A percentile compares a stretch with the other conserved stretches of the same genome.
These are phyloP conservation scores for Platycercus adscitus DNA, from an alignment of 2,113 vertebrate genomes.

Conservation along the genomic window DNA sequence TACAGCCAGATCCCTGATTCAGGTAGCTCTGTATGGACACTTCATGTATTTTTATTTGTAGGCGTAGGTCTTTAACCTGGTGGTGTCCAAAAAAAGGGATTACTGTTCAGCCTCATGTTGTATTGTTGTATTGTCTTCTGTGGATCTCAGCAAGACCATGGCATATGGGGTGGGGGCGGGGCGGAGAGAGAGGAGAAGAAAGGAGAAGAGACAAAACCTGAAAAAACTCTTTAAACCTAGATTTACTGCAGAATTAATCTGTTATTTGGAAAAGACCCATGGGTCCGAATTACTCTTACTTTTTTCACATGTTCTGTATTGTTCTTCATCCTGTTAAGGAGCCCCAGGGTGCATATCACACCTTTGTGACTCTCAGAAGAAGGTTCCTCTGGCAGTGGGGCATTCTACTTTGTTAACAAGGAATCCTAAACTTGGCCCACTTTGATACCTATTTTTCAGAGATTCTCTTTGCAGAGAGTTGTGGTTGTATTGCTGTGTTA, in stretches of 20 bases:
- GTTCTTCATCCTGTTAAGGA: neutral
- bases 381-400: fast-evolving
- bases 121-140: neutral
- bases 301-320: neutral
- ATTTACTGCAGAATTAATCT: neutral
- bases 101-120: neutral
- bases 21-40: neutral
- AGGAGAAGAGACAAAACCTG: neutral
- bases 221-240: neutral
- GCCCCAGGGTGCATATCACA: neutral
- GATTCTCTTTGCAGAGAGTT: neutral
- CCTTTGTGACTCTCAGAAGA: neutral
- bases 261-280: neutral
- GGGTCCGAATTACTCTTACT: neutral
- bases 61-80: neutral
- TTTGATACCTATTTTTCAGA: neutral
- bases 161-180: neutral
- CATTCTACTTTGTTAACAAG: neutral
- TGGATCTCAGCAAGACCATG: neutral
- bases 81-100: neutral
- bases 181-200: no score
- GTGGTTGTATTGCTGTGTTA: neutral
- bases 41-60: neutral
- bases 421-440: neutral
- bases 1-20: neutral